These are phyloP conservation scores for Podotricha telesiphe DNA, from an alignment of 2,888 invertebrate species.

Conservation along the genomic window DNA sequence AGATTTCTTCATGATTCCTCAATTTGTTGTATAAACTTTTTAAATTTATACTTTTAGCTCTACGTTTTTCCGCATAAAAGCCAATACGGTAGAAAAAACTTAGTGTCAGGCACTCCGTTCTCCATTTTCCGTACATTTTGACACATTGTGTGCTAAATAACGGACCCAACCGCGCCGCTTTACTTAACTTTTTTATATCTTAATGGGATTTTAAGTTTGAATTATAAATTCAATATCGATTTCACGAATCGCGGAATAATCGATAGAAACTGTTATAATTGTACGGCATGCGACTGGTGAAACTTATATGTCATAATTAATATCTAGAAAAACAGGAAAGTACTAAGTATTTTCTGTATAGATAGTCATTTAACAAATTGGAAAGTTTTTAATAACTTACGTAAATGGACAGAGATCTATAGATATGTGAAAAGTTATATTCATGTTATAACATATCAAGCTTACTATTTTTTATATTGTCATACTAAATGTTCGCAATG, in stretches of 20 bases:
- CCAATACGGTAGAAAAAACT: too few species aligned
- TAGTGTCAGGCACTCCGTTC: not conserved
- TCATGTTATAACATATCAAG: not conserved
- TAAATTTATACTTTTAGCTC: not conserved
- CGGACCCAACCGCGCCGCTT: too few species aligned
- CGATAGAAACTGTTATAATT: conserved; percentile 15
- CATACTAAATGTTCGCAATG: not conserved
- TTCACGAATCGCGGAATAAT: not conserved
- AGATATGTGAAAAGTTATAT: not conserved
- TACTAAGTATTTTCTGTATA: conserved; percentile 2
- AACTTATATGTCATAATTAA: conserved; percentile 14
- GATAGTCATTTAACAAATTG: not conserved
- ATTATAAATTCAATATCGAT: conserved; percentile 12
- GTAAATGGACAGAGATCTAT: not conserved
- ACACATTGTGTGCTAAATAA: not conserved
- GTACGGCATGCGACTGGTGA: not conserved
- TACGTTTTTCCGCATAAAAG: too few species aligned
- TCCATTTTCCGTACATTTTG: not conserved
- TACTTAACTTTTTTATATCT: not conserved
- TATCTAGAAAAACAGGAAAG: conserved; percentile 20
- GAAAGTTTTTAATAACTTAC: conserved; percentile 18
- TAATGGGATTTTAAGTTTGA: not conserved
- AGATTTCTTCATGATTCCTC: not conserved
- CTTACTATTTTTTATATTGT: not conserved
- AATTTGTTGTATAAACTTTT: not conserved